phyloP scores from a whole-genome alignment of 2,888 invertebrate species.

The Dendrolimus pini region DNA sequence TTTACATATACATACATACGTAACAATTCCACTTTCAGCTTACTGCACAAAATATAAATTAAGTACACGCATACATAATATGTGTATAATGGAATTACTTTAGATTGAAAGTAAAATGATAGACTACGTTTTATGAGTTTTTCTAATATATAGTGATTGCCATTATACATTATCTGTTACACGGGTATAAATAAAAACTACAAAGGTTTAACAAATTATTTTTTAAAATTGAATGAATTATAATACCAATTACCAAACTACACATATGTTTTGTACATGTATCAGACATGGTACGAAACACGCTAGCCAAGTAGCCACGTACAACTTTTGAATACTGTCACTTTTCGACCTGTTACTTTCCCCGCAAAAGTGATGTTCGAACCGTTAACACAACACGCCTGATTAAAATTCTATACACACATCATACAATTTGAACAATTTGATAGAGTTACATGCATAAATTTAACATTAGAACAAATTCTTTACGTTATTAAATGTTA shows the following conservation, averaged over 20 bases:
- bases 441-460: not conserved
- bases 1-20: constrained; percentile 21
- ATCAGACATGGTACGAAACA: too few species aligned
- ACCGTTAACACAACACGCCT: constrained; percentile 5
- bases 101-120: not conserved
- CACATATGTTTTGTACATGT: too few species aligned
- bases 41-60: constrained; percentile 30
- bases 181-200: too few species aligned
- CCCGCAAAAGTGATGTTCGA: not conserved
- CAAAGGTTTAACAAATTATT: too few species aligned
- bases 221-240: too few species aligned
- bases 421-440: not conserved
- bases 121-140: too few species aligned
- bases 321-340: constrained; percentile 2
- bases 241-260: too few species aligned
- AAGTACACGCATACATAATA: constrained; percentile 7
- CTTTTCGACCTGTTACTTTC: not conserved
- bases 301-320: not conserved
- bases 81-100: not conserved
- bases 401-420: constrained; percentile 4
- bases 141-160: too few species aligned
- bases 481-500: too few species aligned
- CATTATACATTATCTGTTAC: too few species aligned
- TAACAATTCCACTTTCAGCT: constrained; percentile 45
- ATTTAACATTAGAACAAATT: too few species aligned